Evolutionary conservation across 1,140 invertebrate genomes (phyloP).

Genomic region (Drosophila pallidifrons): DNA sequence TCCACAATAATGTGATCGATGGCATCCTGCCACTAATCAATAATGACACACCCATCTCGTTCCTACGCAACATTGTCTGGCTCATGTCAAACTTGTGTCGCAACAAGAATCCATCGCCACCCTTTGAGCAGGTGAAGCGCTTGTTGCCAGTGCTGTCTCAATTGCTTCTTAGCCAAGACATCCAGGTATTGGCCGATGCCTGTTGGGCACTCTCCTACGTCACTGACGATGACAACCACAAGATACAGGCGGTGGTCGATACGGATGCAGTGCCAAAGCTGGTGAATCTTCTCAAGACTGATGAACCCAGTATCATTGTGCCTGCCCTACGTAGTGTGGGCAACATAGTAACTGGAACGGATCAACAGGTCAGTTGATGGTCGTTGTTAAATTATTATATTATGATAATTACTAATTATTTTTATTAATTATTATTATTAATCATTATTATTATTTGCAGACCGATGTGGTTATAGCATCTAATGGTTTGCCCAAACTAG

Average conservation of each 20-base stretch:
- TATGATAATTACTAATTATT: constrained; percentile 85
- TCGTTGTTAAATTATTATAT: not conserved
- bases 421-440: constrained; percentile 87
- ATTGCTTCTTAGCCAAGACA: constrained; percentile 90
- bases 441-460: constrained; percentile 86
- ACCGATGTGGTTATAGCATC: constrained; percentile 95
- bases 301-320: constrained; percentile 92
- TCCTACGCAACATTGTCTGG: constrained; percentile 92
- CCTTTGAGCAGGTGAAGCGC: constrained; percentile 91
- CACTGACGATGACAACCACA: constrained; percentile 96
- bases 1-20: constrained; percentile 88
- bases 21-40: constrained; percentile 89
- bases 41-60: constrained; percentile 86
- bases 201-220: constrained; percentile 99
- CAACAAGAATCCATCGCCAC: constrained; percentile 95
- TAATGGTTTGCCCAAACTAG: constrained; percentile 91
- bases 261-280: constrained; percentile 91
- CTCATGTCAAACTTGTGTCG: constrained; percentile 96
- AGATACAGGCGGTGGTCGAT: constrained; percentile 94
- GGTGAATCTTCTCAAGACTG: constrained; percentile 90
- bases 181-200: constrained; percentile 94
- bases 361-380: constrained; percentile 87
- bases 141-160: constrained; percentile 93
- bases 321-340: constrained; percentile 95
- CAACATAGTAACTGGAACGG: constrained; percentile 95